These are phyloP conservation scores for Crocallis elinguaria DNA, from an alignment of 2,888 invertebrate species.

Conservation along the genomic window DNA sequence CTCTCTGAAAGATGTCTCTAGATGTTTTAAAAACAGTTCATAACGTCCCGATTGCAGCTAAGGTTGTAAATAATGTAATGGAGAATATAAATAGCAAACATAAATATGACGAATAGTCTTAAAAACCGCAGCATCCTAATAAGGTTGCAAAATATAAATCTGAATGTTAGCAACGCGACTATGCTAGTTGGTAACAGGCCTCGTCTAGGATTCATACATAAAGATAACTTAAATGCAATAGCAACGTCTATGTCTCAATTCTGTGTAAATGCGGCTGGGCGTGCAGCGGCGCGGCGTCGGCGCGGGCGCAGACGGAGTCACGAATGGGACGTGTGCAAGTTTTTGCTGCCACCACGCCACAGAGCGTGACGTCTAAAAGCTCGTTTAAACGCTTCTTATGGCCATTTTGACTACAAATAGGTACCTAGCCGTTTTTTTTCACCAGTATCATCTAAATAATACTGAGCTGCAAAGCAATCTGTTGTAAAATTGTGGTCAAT, in stretches of 20 bases:
- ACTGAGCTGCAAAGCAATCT: conserved; percentile 64
- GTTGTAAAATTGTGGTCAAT: conserved; percentile 62
- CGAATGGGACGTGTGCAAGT: conserved; percentile 67
- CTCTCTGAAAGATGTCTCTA: neutral
- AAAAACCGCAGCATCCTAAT: neutral
- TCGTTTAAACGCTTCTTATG: conserved; percentile 79
- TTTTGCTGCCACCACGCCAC: conserved; percentile 67
- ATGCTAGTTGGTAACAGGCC: conserved; percentile 7
- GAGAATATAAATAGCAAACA: neutral
- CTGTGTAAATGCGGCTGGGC: conserved; percentile 33
- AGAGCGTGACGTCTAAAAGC: conserved; percentile 79
- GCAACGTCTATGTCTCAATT: conserved; percentile 39
- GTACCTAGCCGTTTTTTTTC: conserved; percentile 63
- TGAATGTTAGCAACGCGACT: neutral
- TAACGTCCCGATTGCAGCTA: neutral
- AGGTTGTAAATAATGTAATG: neutral
- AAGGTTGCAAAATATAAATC: neutral
- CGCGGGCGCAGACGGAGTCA: conserved; percentile 48
- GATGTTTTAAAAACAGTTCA: neutral
- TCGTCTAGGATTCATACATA: conserved; percentile 16
- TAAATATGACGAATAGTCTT: neutral
- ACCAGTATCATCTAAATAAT: conserved; percentile 66
- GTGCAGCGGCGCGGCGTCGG: conserved; percentile 33
- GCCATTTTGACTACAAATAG: conserved; percentile 57
- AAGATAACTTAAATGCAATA: conserved; percentile 31